Percentiles rank a stretch among this genome's conserved stretches.
These are phyloP conservation scores for Branchellion lobata DNA, from an alignment of 2,888 invertebrate species.

Conservation along the genomic window DNA sequence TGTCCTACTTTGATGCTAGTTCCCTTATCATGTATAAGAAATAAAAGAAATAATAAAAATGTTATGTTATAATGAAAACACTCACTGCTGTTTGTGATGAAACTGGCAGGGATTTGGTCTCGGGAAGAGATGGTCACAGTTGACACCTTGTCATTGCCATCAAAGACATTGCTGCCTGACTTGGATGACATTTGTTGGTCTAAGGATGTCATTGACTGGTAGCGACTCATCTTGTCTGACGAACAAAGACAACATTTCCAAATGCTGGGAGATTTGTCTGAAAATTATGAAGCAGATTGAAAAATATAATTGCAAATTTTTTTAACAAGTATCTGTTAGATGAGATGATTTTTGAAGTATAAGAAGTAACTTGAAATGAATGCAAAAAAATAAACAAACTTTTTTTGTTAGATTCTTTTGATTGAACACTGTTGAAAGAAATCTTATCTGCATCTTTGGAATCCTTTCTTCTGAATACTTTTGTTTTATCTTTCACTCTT, in stretches of 20 bases:
- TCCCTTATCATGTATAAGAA: no score
- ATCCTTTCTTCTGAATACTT: neutral
- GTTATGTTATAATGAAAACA: no score
- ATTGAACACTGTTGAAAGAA: constrained; percentile 3
- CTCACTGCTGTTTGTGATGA: no score
- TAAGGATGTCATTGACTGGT: neutral
- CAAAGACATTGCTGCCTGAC: neutral
- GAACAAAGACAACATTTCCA: constrained; percentile 37
- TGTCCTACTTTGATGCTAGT: no score
- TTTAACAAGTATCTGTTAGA: neutral
- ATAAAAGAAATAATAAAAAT: no score
- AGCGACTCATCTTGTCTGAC: neutral
- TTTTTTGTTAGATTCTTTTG: neutral
- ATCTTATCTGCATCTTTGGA: neutral
- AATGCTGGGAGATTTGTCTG: neutral
- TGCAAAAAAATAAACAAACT: neutral
- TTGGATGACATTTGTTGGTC: neutral
- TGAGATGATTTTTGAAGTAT: neutral
- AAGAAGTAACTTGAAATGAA: no score
- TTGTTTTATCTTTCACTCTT: constrained; percentile 2
- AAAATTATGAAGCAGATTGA: neutral
- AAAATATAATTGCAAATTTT: neutral
- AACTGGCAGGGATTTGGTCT: constrained; percentile 34
- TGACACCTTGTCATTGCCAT: constrained; percentile 5
- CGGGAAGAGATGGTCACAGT: constrained; percentile 35